phyloP scores from a whole-genome alignment of 2,113 vertebrate species.

The Melanerpes aurifrons region DNA sequence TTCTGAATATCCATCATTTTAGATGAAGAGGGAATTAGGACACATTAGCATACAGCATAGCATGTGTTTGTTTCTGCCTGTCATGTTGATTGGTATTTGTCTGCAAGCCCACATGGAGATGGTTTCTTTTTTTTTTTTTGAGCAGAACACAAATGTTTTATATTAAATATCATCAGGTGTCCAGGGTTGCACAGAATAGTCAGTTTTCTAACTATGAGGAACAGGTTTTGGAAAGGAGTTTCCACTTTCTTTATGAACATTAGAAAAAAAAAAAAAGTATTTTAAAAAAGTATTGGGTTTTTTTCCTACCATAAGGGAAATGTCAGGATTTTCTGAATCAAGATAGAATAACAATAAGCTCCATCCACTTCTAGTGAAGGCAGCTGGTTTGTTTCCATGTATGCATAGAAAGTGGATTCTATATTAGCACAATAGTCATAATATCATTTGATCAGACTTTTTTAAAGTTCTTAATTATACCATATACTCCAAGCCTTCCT shows the following conservation, averaged over 20 bases:
- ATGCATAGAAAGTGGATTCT: neutral
- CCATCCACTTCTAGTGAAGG: neutral
- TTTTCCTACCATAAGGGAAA: neutral
- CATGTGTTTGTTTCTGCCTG: constrained; percentile 35
- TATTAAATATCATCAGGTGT: constrained; percentile 8
- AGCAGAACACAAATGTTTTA: constrained; percentile 18
- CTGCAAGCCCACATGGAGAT: constrained; percentile 27
- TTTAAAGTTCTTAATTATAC: neutral
- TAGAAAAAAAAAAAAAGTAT: neutral
- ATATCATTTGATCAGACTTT: neutral
- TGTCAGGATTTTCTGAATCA: neutral
- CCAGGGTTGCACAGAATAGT: neutral
- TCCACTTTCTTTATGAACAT: neutral
- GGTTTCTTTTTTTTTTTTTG: neutral
- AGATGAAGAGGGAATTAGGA: neutral
- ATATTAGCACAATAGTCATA: neutral
- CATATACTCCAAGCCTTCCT: neutral
- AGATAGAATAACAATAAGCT: neutral
- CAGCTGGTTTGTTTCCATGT: neutral
- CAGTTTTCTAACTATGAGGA: neutral
- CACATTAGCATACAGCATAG: constrained; percentile 24
- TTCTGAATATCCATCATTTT: neutral
- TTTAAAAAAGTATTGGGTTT: too few relatives aligned
- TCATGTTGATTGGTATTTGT: constrained; percentile 46
- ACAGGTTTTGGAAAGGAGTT: neutral